Base-by-base conservation (phyloP, 2,888 invertebrate species). In the Dicyrtomina minuta region DNA sequence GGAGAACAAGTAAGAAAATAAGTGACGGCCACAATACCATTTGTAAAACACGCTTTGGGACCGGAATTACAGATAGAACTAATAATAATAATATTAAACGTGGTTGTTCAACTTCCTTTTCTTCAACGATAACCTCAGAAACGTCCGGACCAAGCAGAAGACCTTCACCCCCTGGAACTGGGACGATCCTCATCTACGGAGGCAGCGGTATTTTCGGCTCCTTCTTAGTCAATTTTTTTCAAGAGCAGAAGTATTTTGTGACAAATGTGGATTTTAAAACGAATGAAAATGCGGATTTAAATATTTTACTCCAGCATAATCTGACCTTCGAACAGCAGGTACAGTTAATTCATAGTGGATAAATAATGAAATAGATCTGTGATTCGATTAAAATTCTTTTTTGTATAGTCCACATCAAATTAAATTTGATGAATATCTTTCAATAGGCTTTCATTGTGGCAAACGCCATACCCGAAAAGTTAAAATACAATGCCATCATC, bases 311-410 rank as follows among this genome's bases (percentile, higher is more conserved):
- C 1, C 53, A 66, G 33, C 3, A n/a, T 3, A 66, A 66, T 24
- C 39, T 66, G 22, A 66, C 66, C 2, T 66, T 66, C 55, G 66
- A 66, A 20, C 66, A 66, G 55, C 51, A 44, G 66, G 66, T 66
- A 66, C 53, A 12, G 13, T 51, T 20, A 27, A 17, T n/a, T n/a
- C n/a, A n/a, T 10, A 43, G 43, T 13, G 43, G 12, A n/a, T n/a
- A n/a, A n/a, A n/a, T n/a, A n/a, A n/a, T n/a, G n/a, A n/a, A n/a
- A n/a, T n/a, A n/a, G n/a, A n/a, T n/a, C n/a, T n/a, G n/a, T n/a
- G n/a, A n/a, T n/a, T n/a, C n/a, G n/a, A n/a, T n/a, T n/a, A n/a
- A n/a, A n/a, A n/a, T n/a, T n/a, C n/a, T n/a, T n/a, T n/a, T n/a
- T n/a, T n/a, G n/a, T n/a, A n/a, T n/a, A n/a, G n/a, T n/a, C n/a